Conservation (phyloP, 2,888 invertebrate genomes). For the Therioaphis trifolii region DNA sequence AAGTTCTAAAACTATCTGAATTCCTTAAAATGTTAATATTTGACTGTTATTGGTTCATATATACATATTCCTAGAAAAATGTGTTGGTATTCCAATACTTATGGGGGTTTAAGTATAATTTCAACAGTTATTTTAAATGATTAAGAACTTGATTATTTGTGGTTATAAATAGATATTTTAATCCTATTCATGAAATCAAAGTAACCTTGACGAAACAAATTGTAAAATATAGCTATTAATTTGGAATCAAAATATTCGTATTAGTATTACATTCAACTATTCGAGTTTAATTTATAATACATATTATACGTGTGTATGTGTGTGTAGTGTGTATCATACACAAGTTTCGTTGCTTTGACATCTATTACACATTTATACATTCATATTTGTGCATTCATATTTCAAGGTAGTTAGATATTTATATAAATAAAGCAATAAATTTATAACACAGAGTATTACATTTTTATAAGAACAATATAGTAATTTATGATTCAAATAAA, state of each 20-base stretch:
- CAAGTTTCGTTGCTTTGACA: not conserved
- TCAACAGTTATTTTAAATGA: not conserved
- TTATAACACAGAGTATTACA: not conserved
- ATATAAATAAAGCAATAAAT: not conserved
- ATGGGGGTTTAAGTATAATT: too few species aligned
- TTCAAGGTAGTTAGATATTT: not conserved
- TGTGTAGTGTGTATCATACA: too few species aligned
- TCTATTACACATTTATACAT: not conserved
- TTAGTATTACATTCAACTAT: not conserved
- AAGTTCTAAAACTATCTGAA: too few species aligned
- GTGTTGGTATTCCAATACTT: too few species aligned
- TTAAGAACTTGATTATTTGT: not conserved
- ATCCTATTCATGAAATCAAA: not conserved
- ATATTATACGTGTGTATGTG: not conserved
- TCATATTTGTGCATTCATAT: not conserved
- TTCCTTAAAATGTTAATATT: too few species aligned
- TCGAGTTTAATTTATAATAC: not conserved
- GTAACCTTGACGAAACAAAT: not conserved
- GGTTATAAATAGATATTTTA: too few species aligned
- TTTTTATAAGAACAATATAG: not conserved
- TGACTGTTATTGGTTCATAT: not conserved
- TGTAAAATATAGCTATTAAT: not conserved
- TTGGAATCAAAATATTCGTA: not conserved
- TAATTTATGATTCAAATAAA: constrained; percentile 13
- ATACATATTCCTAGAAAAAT: not conserved